A percentile compares a stretch with the other conserved stretches of the same genome.
Evolutionary conservation across 2,113 vertebrate genomes (phyloP).

Genomic region (Felis catus): F.catus_Fca126_mat1.0 CM031420.1:81076501-81077000

Average conservation of each 20-base stretch:
- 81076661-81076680: background rate
- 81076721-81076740: background rate
- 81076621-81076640: background rate
- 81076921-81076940: conserved; percentile 47
- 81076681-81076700: background rate
- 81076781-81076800: background rate
- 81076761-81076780: background rate
- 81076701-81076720: background rate
- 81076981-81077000: conserved; percentile 19
- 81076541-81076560: conserved; percentile 18
- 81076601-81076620: background rate
- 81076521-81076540: background rate
- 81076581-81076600: background rate
- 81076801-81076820: background rate
- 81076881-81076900: background rate
- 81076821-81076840: background rate
- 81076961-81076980: background rate
- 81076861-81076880: conserved; percentile 19
- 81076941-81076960: background rate
- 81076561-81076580: background rate
- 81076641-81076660: background rate
- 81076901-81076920: background rate
- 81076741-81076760: background rate
- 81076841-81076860: background rate
- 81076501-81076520: background rate